Evolutionary conservation across 2,888 invertebrate genomes (phyloP), one percentile per base, ranked within the genome.

Genomic region (Horisme vitalbata): DNA sequence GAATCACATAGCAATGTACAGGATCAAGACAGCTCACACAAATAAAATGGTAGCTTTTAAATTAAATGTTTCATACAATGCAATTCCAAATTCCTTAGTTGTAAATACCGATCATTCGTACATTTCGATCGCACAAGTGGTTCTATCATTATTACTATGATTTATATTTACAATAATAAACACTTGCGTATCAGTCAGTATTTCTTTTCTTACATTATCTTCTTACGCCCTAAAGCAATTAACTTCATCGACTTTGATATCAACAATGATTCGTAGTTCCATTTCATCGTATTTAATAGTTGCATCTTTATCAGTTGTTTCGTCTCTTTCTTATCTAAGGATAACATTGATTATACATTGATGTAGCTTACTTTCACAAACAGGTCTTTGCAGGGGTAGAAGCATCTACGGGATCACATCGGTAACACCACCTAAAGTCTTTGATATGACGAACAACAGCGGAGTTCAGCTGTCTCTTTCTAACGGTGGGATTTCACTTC

Each of bases 111-210:
- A 65, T 55, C 53, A 46, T 55, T 70, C 71, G 70, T 75, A 72
- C 47, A 55, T 33, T 70, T 69, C 62, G 70, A 74, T 75, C 74
- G 67, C 79, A 79, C 80, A 80, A 77, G 79, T 80, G 80, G 71
- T 63, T 71, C 72, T 66, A 66, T 65, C 67, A 77, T 71, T 71
- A 68, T 79, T 71, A 75, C 71, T 64, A 57, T 75, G 68, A 72
- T 77, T 81, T 79, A 79, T 88, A 88, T 89, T 79, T 89, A 89
- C 88, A 87, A 67, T 70, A 74, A 78, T 83, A 83, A 77, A 85
- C 85, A 85, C 82, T 83, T 80, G 81, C 74, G 79, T 74, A 76
- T 87, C 88, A 86, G 88, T 88, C 88, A 76, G 68, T 79, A 79
- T 70, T 49, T 72, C 49, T 34, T 58, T 46, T 48, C 52, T 57